Evolutionary conservation across 2,113 vertebrate species (phyloP).

Genomic region (Trichomycterus rosablanca): DNA sequence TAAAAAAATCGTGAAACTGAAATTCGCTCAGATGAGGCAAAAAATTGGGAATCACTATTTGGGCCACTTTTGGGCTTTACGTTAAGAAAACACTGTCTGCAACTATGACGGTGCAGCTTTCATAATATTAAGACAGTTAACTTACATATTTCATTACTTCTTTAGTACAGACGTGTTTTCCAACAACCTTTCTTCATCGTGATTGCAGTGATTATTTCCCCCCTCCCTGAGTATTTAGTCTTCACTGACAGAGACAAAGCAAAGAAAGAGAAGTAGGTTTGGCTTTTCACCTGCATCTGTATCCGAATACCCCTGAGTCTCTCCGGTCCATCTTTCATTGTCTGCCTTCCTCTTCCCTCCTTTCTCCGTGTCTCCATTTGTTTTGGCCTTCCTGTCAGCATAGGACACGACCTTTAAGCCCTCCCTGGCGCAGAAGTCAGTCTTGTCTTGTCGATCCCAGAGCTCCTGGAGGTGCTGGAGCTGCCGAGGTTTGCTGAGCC

Average conservation of each 20-base stretch:
- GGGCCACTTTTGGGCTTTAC: too few species aligned
- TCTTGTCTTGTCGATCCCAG: conserved; percentile 75
- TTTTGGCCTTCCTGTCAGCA: conserved; percentile 66
- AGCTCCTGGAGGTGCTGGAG: conserved; percentile 84
- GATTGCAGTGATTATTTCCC: too few species aligned
- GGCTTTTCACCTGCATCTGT: conserved; percentile 76
- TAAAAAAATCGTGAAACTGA: too few species aligned
- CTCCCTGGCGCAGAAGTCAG: conserved; percentile 51
- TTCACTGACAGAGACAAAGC: background rate
- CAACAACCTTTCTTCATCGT: too few species aligned
- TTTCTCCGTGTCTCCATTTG: conserved; percentile 73
- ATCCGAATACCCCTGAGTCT: conserved; percentile 80
- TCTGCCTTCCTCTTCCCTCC: conserved; percentile 80
- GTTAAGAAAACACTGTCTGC: too few species aligned
- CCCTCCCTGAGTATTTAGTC: too few species aligned
- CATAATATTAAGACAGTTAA: too few species aligned
- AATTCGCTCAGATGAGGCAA: too few species aligned
- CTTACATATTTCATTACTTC: too few species aligned
- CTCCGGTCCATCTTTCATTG: conserved; percentile 86
- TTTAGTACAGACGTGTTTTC: too few species aligned
- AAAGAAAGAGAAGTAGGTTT: background rate
- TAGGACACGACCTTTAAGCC: conserved; percentile 64
- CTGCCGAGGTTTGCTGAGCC: conserved; percentile 89
- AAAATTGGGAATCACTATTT: too few species aligned
- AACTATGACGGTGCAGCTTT: too few species aligned